Base-by-base conservation (phyloP, 35 echinoderm and acorn worm species). In the Apostichopus japonicus region DNA sequence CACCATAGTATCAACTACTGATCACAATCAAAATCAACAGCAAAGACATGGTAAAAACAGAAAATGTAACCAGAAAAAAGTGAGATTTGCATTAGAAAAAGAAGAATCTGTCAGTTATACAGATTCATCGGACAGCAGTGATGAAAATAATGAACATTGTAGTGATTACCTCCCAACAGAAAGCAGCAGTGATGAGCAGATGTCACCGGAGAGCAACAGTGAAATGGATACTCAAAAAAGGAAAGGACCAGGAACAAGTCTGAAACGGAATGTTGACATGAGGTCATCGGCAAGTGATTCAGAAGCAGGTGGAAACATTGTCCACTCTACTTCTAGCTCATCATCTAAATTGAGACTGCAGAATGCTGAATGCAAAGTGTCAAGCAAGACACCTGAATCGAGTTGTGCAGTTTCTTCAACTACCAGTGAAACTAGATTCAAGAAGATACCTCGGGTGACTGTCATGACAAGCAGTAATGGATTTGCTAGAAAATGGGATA, bases 401-500 rank as follows among this genome's bases (percentile, higher is more conserved):
- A 65, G 62, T 65, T 13, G 62, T 65, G 62, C 16, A 13, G 62
- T 65, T 65, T 65, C 62, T 65, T 65, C 62, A 65, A 65, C 62
- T 13, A 65, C 62, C 16, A 17, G 16, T 65, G 62, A 65, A 65
- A 17, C 16, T 65, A 65, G 62, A 17, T 65, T 65, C 62, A 65
- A 65, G 62, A 17, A 10, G 16, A 65, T 13, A 17, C 62, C 62
- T 17, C 9, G 16, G 16, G 62, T 65, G 62, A 65, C 62, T 11
- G 62, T 65, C 62, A 65, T 65, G 62, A 65, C 62, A 9, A 65
- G 62, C 62, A 65, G 16, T 65, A 65, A 65, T 65, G 62, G 16
- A 11, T 16, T 11, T 65, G 62, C 44, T n/a, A 88, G 94, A 78
- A 93, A 93, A 57, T 95, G 94, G 94, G 94, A 95, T 76, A 95